Evolutionary conservation across 2,888 invertebrate species (phyloP).

Genomic region (Cerastis rubricosa): DNA sequence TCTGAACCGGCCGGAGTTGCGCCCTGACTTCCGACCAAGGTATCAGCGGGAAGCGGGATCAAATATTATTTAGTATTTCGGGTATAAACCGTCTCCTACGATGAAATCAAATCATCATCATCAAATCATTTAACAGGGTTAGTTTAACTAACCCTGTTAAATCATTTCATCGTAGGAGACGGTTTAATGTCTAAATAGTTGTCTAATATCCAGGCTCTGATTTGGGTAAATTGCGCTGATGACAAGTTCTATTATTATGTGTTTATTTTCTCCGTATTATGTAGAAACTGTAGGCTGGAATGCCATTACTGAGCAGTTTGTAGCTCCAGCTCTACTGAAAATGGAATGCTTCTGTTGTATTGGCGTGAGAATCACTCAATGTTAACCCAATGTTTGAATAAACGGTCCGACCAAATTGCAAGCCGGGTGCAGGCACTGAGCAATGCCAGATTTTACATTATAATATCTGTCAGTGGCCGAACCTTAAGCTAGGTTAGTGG

Average conservation of each 20-base stretch:
- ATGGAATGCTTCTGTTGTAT: neutral
- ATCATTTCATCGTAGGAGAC: neutral
- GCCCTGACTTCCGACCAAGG: slow-evolving; percentile 19
- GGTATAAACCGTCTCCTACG: too few relatives aligned
- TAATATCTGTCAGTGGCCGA: neutral
- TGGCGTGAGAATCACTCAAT: neutral
- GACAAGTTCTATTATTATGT: neutral
- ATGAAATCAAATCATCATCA: too few relatives aligned
- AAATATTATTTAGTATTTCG: neutral
- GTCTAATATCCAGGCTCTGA: neutral
- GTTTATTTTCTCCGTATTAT: neutral
- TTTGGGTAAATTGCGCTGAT: neutral
- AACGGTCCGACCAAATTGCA: neutral
- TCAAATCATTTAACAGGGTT: too few relatives aligned
- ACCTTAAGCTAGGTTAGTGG: neutral
- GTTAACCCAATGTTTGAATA: neutral
- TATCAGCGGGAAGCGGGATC: slow-evolving; percentile 16
- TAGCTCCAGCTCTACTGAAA: neutral
- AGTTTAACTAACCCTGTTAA: too few relatives aligned
- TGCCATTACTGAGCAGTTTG: neutral
- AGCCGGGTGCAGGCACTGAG: neutral
- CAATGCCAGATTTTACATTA: neutral
- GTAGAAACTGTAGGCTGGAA: neutral
- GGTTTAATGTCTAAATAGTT: neutral
- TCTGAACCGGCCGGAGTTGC: slow-evolving; percentile 56